A percentile compares a stretch with the other conserved stretches of the same genome.
These are phyloP conservation scores for Eristalinus sepulchralis DNA, from an alignment of 2,888 invertebrate species.

Conservation along the genomic window DNA sequence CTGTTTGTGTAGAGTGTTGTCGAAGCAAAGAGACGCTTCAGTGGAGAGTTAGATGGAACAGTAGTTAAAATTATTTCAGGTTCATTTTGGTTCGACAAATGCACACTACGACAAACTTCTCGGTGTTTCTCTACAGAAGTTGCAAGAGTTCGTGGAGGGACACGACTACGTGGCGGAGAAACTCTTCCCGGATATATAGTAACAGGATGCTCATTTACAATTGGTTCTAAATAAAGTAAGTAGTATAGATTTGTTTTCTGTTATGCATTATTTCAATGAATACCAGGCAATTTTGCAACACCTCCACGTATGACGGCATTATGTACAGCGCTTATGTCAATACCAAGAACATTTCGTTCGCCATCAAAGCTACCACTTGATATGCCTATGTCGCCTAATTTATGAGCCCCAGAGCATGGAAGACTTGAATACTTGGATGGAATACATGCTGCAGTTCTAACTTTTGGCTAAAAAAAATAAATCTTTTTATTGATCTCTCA, in stretches of 20 bases:
- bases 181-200: conserved; percentile 84
- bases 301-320: conserved; percentile 80
- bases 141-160: conserved; percentile 87
- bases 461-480: conserved; percentile 78
- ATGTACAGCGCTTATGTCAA: conserved; percentile 81
- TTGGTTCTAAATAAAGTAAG: conserved; percentile 76
- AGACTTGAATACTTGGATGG: conserved; percentile 81
- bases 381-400: conserved; percentile 65
- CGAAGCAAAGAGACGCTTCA: conserved; percentile 52
- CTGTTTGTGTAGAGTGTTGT: conserved; percentile 22
- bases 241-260: background rate
- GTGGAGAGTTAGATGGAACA: conserved; percentile 47
- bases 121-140: conserved; percentile 89
- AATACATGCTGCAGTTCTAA: conserved; percentile 76
- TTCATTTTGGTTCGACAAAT: conserved; percentile 44
- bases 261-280: background rate
- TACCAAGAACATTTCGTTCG: conserved; percentile 79
- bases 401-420: conserved; percentile 78
- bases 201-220: conserved; percentile 84
- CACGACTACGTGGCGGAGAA: conserved; percentile 81
- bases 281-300: conserved; percentile 79
- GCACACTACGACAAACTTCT: conserved; percentile 86
- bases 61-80: conserved; percentile 18
- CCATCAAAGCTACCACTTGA: conserved; percentile 77
- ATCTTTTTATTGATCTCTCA: conserved; percentile 55